A percentile compares a stretch with the other conserved stretches of the same genome.
Evolutionary conservation across 2,797 vertebrate species (phyloP).

Genomic region (Pseudopleuronectes americanus): DNA sequence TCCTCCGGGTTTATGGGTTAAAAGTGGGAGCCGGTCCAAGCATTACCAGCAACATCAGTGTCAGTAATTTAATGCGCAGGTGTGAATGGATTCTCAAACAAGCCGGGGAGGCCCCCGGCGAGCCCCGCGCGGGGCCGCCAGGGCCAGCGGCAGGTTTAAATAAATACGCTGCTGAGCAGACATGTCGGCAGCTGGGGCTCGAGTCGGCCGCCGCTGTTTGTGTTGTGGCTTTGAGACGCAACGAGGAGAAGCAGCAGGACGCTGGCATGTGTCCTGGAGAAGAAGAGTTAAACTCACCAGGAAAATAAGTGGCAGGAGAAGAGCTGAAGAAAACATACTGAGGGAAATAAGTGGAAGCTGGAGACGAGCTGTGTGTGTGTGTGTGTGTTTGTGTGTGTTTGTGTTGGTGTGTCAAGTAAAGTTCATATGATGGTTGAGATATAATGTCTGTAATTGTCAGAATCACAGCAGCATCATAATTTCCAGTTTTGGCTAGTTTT

Average conservation of each 20-base stretch:
- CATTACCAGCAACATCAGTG: slow-evolving; percentile 83
- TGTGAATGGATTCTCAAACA: slow-evolving; percentile 87
- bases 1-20: slow-evolving; percentile 69
- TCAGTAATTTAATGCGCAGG: slow-evolving; percentile 87
- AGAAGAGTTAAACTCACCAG: slow-evolving; percentile 20
- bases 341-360: slow-evolving; percentile 46
- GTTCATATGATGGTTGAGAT: background rate
- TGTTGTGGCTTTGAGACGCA: slow-evolving; percentile 71
- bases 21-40: slow-evolving; percentile 78
- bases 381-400: too few relatives aligned
- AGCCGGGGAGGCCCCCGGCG: slow-evolving; percentile 75
- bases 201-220: slow-evolving; percentile 72
- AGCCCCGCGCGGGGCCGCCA: slow-evolving; percentile 62
- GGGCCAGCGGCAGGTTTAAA: slow-evolving; percentile 78
- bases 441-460: too few relatives aligned
- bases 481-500: background rate
- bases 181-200: slow-evolving; percentile 76
- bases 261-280: slow-evolving; percentile 62
- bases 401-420: slow-evolving; percentile 1
- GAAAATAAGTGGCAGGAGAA: slow-evolving; percentile 60
- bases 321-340: slow-evolving; percentile 5
- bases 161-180: slow-evolving; percentile 81
- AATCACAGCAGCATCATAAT: too few relatives aligned
- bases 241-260: slow-evolving; percentile 55
- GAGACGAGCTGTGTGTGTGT: slow-evolving; percentile 27